phyloP scores from a whole-genome alignment of 1,140 invertebrate genomes.

The Drosophila pseudoobscura region DNA sequence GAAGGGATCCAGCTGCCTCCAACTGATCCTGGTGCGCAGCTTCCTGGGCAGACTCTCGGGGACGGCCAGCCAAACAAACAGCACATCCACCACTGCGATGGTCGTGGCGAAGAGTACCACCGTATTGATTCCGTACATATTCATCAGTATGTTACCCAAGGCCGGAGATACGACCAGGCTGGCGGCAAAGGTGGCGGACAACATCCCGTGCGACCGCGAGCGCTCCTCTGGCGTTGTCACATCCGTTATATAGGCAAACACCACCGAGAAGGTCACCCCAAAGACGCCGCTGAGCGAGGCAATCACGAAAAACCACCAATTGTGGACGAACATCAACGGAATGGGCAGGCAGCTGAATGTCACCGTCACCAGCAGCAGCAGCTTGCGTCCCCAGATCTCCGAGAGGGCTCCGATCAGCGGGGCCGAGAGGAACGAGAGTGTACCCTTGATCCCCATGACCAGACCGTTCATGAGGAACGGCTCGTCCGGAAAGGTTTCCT shows the following conservation, averaged over 20 bases:
- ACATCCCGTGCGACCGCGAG: constrained; percentile 97
- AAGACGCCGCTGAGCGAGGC: constrained; percentile 99
- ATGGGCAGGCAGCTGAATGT: constrained; percentile 99
- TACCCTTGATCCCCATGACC: constrained; percentile 98
- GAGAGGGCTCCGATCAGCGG: constrained; percentile 98
- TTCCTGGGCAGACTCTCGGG: constrained; percentile 99
- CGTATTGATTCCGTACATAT: constrained; percentile 94
- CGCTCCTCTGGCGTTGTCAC: constrained; percentile 98
- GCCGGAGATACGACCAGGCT: constrained; percentile 98
- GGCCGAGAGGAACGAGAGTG: constrained; percentile 97
- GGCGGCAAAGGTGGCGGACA: constrained; percentile 99
- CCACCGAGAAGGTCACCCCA: constrained; percentile 99
- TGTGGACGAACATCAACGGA: constrained; percentile 98
- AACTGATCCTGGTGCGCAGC: constrained; percentile 91
- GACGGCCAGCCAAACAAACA: constrained; percentile 98
- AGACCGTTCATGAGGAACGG: constrained; percentile 99
- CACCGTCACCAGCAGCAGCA: constrained; percentile 98
- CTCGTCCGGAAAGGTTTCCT: constrained; percentile 98
- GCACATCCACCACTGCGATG: constrained; percentile 96
- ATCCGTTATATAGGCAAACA: constrained; percentile 99
- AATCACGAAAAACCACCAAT: constrained; percentile 99
- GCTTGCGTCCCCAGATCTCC: constrained; percentile 98
- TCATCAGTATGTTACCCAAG: constrained; percentile 95
- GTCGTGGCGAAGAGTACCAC: constrained; percentile 97
- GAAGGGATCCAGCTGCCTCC: constrained; percentile 99